Evolutionary conservation across 1,140 invertebrate genomes (phyloP), one percentile per base, ranked within the genome.

Genomic region (Dryas iulia): DNA sequence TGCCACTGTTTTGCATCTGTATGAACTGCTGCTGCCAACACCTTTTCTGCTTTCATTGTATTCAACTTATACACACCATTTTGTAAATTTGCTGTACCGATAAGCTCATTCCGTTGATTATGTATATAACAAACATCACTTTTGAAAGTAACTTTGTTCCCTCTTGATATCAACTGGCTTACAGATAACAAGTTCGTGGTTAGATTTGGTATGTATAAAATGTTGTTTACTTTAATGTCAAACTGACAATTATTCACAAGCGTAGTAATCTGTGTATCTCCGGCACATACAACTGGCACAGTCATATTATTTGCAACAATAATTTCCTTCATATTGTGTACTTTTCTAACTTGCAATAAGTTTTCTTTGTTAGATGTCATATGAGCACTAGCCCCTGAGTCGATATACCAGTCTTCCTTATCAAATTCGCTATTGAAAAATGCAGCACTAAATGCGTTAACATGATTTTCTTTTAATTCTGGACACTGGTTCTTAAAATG

Each of bases 281-380:
- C 83, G 24, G 52, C 56, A 70, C 77, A 76, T 21, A 68, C n/a
- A 3, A 81, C 82, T 30, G 71, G 39, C 10, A 82, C 54, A 65
- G 71, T 84, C 57, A 60, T 57, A 35, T 75, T 60, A 60, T 85
- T 77, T n/a, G 83, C 84, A 23, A 79, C 72, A 10, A 74, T 60
- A 66, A 85, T 82, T 61, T 84, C 82, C 47, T 71, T 81, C 21
- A 64, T 70, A 14, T 25, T 53, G 11, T 31, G 31, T 56, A 73
- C 31, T 28, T 59, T 31, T 18, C 18, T 21, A 12, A 4, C 68
- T 66, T 74, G 61, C 7, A 18, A 65, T 24, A 75, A 31, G 53
- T 47, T 72, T 60, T 72, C 24, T 67, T 58, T 23, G 21, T 76
- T 74, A 2, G n/a, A n/a, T n/a, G 64, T 28, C 10, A 61, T 79